Evolutionary conservation across 2,888 invertebrate species (phyloP).

Genomic region (Pachycephus smyrnensis): DNA sequence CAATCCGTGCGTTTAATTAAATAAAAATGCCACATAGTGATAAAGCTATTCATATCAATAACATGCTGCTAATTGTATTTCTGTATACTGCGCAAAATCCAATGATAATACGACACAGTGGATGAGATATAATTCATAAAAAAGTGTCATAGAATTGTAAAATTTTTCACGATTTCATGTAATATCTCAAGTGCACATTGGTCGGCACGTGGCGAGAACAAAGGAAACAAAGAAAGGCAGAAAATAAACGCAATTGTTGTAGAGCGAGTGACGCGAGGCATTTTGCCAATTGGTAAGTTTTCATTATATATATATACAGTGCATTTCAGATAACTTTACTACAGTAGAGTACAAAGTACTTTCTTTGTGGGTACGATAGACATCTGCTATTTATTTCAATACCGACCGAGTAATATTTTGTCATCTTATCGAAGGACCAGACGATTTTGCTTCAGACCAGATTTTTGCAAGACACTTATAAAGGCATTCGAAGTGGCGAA

Average conservation of each 20-base stretch:
- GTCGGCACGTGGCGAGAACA: not conserved
- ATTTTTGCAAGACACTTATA: not conserved
- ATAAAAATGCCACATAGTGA: not conserved
- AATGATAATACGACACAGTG: not conserved
- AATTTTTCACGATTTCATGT: not conserved
- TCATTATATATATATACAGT: not conserved
- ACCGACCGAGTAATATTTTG: not conserved
- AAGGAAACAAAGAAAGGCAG: not conserved
- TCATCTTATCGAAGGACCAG: not conserved
- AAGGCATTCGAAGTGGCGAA: not conserved
- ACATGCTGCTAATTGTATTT: not conserved
- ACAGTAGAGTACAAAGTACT: not conserved
- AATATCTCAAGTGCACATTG: not conserved
- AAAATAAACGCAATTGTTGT: not conserved
- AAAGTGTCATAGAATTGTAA: not conserved
- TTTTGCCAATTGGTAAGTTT: not conserved
- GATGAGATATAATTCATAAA: not conserved
- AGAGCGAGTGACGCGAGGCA: not conserved
- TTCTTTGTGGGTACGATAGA: not conserved
- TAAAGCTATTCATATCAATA: not conserved
- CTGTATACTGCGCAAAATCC: not conserved
- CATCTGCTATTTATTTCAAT: not conserved
- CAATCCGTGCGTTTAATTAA: not conserved
- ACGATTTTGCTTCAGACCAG: not conserved
- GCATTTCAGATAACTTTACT: not conserved